Percentiles rank a stretch among this genome's conserved stretches.
phyloP scores from a whole-genome alignment of 2,888 invertebrate genomes.

The Automeris io region DNA sequence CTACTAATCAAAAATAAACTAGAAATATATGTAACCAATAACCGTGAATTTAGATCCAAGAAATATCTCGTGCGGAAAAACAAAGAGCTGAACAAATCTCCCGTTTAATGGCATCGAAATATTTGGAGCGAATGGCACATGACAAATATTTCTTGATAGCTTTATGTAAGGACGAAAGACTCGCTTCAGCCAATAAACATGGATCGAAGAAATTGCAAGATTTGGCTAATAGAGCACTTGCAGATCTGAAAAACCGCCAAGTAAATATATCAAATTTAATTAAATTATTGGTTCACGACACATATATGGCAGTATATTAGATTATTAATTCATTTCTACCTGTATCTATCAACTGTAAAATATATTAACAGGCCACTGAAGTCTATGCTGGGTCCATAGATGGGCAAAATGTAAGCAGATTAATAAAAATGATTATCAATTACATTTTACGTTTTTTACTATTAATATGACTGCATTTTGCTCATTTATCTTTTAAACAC shows the following conservation, averaged over 20 bases:
- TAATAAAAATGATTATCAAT: no score
- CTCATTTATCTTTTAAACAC: no score
- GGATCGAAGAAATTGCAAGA: slow-evolving; percentile 51
- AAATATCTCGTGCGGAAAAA: slow-evolving; percentile 57
- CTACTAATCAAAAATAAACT: neutral
- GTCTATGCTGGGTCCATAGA: no score
- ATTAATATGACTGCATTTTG: no score
- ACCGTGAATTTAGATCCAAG: slow-evolving; percentile 46
- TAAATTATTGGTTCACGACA: no score
- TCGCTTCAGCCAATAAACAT: slow-evolving; percentile 57
- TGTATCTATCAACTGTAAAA: no score
- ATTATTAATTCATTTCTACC: no score
- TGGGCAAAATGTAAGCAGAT: no score
- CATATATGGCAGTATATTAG: no score
- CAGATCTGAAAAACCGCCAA: slow-evolving; percentile 59
- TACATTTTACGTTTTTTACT: no score
- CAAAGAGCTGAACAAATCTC: slow-evolving; percentile 54
- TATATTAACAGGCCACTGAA: no score
- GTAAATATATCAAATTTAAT: slow-evolving; percentile 32
- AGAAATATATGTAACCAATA: slow-evolving; percentile 25
- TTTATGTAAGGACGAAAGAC: slow-evolving; percentile 58
- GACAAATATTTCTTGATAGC: slow-evolving; percentile 65
- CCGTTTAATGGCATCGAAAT: slow-evolving; percentile 66
- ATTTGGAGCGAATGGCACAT: slow-evolving; percentile 68
- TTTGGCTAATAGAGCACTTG: slow-evolving; percentile 52